Base-by-base conservation (phyloP, 1,140 invertebrate genomes). In the Dendrolimus kikuchii region DNA sequence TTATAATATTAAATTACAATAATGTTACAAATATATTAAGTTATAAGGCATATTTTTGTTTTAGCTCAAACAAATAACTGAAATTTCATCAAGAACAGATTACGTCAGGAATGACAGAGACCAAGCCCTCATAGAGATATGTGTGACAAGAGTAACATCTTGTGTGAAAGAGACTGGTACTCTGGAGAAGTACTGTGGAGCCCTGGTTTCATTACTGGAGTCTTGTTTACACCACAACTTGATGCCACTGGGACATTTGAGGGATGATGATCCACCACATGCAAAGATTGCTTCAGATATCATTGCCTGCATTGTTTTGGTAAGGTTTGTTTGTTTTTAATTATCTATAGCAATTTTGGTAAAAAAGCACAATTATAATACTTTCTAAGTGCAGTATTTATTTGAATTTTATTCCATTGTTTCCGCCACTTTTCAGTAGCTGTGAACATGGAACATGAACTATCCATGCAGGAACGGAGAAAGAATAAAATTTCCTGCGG, bases 281-380 rank as follows among this genome's bases (percentile, higher is more conserved):
- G 95, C 96, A 10, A 98, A 98, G 89, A 98, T 98, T 70, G 95
- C 95, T 5, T 95, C 95, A 46, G 97, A 98, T 89, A 92, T 98
- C 49, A 94, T 98, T 66, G 96, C 95, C 49, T 97, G 95, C 87
- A 93, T 98, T 78, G 98, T 98, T 87, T 88, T 97, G 88, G 96
- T 98, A 88, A 90, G 64, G 60, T 42, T 36, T 54, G 6, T 45
- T 49, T 40, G 6, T 7, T 51, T 7, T 51, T 39, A n/a, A 9
- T 43, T 40, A 43, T 42, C 9, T 37, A 6, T 5, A 7, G 5
- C 23, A 4, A 47, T 44, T n/a, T 7, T 44, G 43, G n/a, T n/a
- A n/a, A n/a, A n/a, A n/a, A n/a, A n/a, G n/a, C n/a, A n/a, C n/a
- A n/a, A n/a, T n/a, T n/a, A n/a, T n/a, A n/a, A n/a, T n/a, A n/a